Evolutionary conservation across 1,140 invertebrate genomes (phyloP).

Genomic region (Colletes gigas): DNA sequence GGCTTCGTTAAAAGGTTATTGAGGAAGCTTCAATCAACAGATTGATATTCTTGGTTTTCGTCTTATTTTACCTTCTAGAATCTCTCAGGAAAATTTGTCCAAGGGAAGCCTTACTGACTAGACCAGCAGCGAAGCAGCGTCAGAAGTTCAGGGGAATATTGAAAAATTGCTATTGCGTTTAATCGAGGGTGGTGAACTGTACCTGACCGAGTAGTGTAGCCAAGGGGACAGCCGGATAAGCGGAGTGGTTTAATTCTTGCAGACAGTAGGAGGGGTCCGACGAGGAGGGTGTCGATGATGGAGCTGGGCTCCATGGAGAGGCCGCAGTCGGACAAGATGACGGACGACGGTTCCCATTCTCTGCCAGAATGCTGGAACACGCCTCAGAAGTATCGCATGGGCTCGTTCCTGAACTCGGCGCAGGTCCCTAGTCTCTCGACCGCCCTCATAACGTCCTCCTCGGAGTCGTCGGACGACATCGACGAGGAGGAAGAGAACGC

Average conservation of each 20-base stretch:
- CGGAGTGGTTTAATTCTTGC: not conserved
- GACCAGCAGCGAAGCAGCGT: too few species aligned
- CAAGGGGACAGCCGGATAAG: not conserved
- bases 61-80: too few species aligned
- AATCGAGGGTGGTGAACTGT: too few species aligned
- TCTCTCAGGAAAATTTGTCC: too few species aligned
- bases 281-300: conserved; percentile 79
- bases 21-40: too few species aligned
- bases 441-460: conserved; percentile 77
- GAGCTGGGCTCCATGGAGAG: conserved; percentile 74
- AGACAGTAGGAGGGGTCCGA: conserved; percentile 49
- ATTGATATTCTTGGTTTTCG: too few species aligned
- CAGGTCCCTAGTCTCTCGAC: conserved; percentile 75
- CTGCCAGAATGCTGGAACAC: conserved; percentile 77
- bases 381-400: conserved; percentile 71
- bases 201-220: not conserved
- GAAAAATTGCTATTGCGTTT: too few species aligned
- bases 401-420: conserved; percentile 71
- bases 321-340: conserved; percentile 70
- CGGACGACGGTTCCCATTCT: conserved; percentile 72
- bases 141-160: too few species aligned
- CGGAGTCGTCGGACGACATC: conserved; percentile 78
- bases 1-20: too few species aligned
- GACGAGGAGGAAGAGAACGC: conserved; percentile 76
- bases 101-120: too few species aligned